Evolutionary conservation across 2,888 invertebrate genomes (phyloP).

Genomic region (Cancer borealis): DNA sequence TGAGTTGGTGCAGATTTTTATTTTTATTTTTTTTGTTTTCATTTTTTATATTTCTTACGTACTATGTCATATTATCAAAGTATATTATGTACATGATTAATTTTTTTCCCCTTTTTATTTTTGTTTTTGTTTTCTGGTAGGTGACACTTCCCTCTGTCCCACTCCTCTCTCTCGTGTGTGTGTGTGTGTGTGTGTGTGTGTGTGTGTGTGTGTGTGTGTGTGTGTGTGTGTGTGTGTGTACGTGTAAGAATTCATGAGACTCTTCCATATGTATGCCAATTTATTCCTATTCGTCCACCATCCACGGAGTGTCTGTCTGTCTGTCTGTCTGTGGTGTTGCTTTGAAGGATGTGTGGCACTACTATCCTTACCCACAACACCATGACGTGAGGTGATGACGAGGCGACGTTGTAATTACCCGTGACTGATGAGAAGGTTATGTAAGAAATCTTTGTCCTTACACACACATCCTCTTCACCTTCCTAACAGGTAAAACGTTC

Average conservation of each 20-base stretch:
- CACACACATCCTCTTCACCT: background rate
- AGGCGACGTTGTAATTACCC: background rate
- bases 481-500: background rate
- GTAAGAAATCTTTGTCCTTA: no score
- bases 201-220: background rate
- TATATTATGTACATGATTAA: background rate
- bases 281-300: no score
- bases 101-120: background rate
- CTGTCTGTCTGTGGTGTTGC: background rate
- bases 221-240: background rate
- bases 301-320: background rate
- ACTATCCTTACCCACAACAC: background rate
- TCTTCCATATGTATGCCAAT: no score
- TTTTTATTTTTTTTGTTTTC: background rate
- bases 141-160: no score
- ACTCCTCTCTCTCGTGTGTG: no score
- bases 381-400: background rate
- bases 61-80: background rate
- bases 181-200: no score
- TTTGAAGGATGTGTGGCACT: background rate
- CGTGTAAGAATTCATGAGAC: background rate
- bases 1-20: slow-evolving; percentile 3
- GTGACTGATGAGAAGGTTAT: background rate
- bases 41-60: background rate
- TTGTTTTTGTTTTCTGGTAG: no score